Evolutionary conservation across 1,140 invertebrate genomes (phyloP).

Genomic region (Lethrus apterus): DNA sequence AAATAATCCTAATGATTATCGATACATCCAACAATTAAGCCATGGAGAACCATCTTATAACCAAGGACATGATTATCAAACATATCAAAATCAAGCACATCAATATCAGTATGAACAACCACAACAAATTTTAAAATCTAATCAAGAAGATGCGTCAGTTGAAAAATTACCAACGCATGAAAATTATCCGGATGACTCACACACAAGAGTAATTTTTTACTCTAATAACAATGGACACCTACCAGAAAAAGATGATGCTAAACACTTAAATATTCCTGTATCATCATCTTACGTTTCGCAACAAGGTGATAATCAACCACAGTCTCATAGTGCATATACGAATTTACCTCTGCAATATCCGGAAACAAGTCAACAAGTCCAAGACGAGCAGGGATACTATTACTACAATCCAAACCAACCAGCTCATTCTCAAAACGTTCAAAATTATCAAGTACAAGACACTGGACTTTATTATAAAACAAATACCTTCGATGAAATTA

Average conservation of each 20-base stretch:
- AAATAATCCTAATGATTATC: constrained; percentile 18
- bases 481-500: not conserved
- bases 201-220: constrained; percentile 24
- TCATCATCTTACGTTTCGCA: not conserved
- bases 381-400: constrained; percentile 9
- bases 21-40: constrained; percentile 11
- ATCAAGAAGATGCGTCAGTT: not conserved
- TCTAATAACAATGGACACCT: constrained; percentile 4
- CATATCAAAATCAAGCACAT: constrained; percentile 1
- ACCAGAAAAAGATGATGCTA: not conserved
- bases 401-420: constrained; percentile 2
- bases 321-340: not conserved
- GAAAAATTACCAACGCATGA: constrained; percentile 24
- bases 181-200: constrained; percentile 29
- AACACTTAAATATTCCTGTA: not conserved
- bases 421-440: not conserved
- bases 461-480: not conserved
- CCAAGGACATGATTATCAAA: constrained; percentile 26
- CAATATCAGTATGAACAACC: constrained; percentile 21
- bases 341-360: not conserved
- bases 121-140: constrained; percentile 11
- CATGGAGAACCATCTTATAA: constrained; percentile 17
- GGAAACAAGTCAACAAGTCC: too few relatives aligned
- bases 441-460: not conserved
- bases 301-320: not conserved